phyloP scores from a whole-genome alignment of 2,888 invertebrate species.

The Unio delphinus region DNA sequence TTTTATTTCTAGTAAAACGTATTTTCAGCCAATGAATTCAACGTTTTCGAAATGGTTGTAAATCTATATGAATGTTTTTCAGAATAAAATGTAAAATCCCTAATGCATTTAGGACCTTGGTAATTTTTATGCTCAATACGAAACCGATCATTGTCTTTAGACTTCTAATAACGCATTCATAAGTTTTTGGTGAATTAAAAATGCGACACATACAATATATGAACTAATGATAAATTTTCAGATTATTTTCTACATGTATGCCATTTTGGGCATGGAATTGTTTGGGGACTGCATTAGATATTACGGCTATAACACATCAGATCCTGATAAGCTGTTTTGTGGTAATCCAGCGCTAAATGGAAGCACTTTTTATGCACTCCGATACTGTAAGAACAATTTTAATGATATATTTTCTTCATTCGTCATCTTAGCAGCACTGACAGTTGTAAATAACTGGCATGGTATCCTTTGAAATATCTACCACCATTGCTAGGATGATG shows the following conservation, averaged over 20 bases:
- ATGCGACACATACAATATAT: background rate
- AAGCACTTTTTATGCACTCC: conserved; percentile 64
- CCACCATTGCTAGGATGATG: conserved; percentile 73
- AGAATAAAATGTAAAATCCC: too few relatives aligned
- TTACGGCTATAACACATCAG: conserved; percentile 46
- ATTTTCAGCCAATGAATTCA: too few relatives aligned
- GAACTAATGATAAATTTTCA: conserved; percentile 32
- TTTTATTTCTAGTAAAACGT: too few relatives aligned
- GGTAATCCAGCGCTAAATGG: conserved; percentile 62
- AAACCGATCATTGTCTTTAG: too few relatives aligned
- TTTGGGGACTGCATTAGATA: conserved; percentile 65
- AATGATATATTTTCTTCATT: conserved; percentile 70
- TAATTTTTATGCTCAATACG: too few relatives aligned
- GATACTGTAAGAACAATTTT: conserved; percentile 73
- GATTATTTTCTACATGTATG: conserved; percentile 72
- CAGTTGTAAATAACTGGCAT: conserved; percentile 74
- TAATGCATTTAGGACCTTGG: too few relatives aligned
- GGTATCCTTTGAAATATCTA: conserved; percentile 70
- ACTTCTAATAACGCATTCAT: too few relatives aligned
- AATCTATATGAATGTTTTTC: too few relatives aligned
- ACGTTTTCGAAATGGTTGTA: too few relatives aligned
- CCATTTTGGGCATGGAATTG: conserved; percentile 72
- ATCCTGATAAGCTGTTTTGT: conserved; percentile 49
- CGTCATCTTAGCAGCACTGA: conserved; percentile 72
- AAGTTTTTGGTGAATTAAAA: background rate